phyloP scores from a whole-genome alignment of 2,113 vertebrate species.

The Amblyopsis rosae region DNA sequence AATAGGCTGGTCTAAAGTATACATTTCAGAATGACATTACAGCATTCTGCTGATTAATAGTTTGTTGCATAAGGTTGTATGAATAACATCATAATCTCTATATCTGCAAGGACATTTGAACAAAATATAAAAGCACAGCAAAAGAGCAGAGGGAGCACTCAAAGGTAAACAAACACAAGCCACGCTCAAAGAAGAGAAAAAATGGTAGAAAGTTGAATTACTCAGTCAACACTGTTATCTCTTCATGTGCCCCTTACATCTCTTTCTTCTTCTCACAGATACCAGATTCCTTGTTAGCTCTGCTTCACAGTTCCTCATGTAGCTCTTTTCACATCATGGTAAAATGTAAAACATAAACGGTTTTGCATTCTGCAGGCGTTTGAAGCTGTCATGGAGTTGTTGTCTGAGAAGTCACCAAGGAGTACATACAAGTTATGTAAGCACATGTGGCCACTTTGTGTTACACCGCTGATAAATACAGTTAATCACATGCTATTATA shows the following conservation, averaged over 20 bases:
- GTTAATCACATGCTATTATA: too few species aligned
- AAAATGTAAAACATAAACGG: constrained; percentile 13
- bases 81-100: too few species aligned
- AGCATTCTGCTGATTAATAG: too few species aligned
- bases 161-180: constrained; percentile 44
- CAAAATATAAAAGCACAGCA: background rate
- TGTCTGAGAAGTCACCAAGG: background rate
- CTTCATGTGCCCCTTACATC: constrained; percentile 27
- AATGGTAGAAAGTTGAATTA: constrained; percentile 17
- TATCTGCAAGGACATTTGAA: background rate
- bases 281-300: constrained; percentile 1
- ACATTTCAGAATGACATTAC: too few species aligned
- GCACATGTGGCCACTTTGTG: too few species aligned
- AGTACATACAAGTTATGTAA: too few species aligned
- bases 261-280: constrained; percentile 21
- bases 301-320: background rate
- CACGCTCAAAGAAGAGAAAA: constrained; percentile 49
- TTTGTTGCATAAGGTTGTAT: too few species aligned
- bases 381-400: background rate
- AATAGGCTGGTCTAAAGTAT: too few species aligned
- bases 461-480: too few species aligned
- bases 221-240: constrained; percentile 47
- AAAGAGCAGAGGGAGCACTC: background rate
- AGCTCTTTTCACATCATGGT: background rate
- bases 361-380: background rate